Percentiles rank a stretch among this genome's conserved stretches.
These are phyloP conservation scores for Callorhinus ursinus DNA, from an alignment of 2,113 vertebrate species.

Conservation along the genomic window DNA sequence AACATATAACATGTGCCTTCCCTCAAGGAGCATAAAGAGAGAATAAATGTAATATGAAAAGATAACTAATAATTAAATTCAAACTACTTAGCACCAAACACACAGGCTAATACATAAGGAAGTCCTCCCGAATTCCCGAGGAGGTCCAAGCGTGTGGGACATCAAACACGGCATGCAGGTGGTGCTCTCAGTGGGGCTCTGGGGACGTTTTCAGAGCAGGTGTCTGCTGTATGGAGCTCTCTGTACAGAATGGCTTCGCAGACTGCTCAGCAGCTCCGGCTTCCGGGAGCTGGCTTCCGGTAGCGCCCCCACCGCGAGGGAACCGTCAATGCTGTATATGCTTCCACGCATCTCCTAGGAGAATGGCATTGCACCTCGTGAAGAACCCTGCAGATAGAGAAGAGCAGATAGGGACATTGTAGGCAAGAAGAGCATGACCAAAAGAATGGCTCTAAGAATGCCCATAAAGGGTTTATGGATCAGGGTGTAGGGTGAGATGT, in stretches of 20 bases:
- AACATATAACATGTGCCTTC: not conserved
- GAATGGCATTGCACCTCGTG: not conserved
- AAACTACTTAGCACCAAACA: not conserved
- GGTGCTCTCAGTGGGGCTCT: too few species aligned
- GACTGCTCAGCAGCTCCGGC: too few species aligned
- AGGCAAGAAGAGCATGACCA: not conserved
- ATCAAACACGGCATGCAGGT: not conserved
- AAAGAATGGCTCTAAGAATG: not conserved
- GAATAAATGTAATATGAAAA: not conserved
- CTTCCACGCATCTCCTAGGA: not conserved
- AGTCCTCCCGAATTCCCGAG: not conserved
- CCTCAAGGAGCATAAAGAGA: not conserved
- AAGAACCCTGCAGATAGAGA: not conserved
- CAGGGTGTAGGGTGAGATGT: rapidly evolving
- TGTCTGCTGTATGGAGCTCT: not conserved
- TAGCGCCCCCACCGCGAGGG: rapidly evolving
- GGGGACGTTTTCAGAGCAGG: not conserved
- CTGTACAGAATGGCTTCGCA: too few species aligned
- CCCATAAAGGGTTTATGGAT: not conserved
- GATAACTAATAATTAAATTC: not conserved
- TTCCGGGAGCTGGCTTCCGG: rapidly evolving
- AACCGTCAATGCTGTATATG: not conserved
- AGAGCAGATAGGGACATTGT: not conserved
- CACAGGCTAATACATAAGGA: not conserved
- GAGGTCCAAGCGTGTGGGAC: not conserved